Base-by-base conservation (phyloP, 2,888 invertebrate genomes). In the Aromia moschata region DNA sequence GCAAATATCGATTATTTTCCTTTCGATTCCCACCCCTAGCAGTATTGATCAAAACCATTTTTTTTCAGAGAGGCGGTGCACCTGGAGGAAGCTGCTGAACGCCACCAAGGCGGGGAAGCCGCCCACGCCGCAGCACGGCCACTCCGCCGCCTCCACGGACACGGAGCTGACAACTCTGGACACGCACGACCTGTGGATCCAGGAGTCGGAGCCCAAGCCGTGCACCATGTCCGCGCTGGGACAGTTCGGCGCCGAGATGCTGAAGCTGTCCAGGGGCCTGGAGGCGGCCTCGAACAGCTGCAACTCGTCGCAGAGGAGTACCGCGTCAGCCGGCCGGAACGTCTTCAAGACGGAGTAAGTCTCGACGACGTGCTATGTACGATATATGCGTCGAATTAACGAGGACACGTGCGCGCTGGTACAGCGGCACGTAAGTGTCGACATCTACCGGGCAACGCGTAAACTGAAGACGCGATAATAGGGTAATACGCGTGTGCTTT, bases 211-310 rank as follows among this genome's bases (percentile, higher is more conserved):
- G 76, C 90, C 90, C 33, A 89, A 90, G 61, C 91, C 92, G 18
- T 91, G 90, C 70, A 90, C 92, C 65, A 90, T 93, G 89, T 89
- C 92, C 20, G 93, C 93, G 57, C 83, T 93, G 74, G 92, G 92
- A 79, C 91, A 91, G 77, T 93, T 93, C 78, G 93, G 93, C 53
- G 91, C 92, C 31, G 92, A 93, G 84, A 92, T 93, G 92, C 84
- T 93, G 72, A 90, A 91, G 75, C 84, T 93, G 20, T 92, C 92
- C 17, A 85, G 91, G 64, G 92, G 93, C 62, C 83, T 93, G 71
- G 92, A 92, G 81, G 90, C 90, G 64, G 90, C 90, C 58, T 82
- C 83, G 1, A 56, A 57, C 45, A 64, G 59, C 25, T 38, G 38
- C 30, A 33, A 53, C 17, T 52, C 52, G 0, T 52, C 41, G 30